Base-by-base conservation (phyloP, 2,888 invertebrate species). In the Euplexia lucipara region DNA sequence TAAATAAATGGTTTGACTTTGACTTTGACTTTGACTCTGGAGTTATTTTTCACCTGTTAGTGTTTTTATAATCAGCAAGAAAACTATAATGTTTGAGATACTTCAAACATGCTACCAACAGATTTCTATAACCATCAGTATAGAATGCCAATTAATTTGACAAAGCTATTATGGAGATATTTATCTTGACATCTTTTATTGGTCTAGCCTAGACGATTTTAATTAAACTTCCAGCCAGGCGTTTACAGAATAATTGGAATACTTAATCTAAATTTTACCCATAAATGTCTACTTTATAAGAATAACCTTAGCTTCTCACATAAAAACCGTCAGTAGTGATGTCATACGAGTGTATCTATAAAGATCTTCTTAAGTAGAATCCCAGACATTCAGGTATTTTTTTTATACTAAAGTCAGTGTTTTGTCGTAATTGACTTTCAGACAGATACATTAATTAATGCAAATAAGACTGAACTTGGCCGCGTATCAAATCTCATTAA, bases 401-500 rank as follows among this genome's bases (percentile, higher is more conserved):
- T 45, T 48, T 45, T 22, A 42, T 34, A 35, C 4, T 37, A 53
- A 56, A 56, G 5, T 5, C 26, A 22, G 35, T 74, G 26, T 61
- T 70, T 71, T 54, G 47, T 57, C 14, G 44, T 37, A 54, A 77
- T 75, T 64, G 62, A 49, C 44, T 32, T 75, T 61, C 35, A 76
- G 61, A 65, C 51, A 65, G 48, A 54, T 22, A 47, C 54, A 64
- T 73, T 64, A 51, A 67, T 75, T 75, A 78, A 56, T 54, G 51
- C 45, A 61, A 77, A 75, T 79, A 56, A 75, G 44, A 56, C 42
- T 78, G 70, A 71, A 71, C 79, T 75, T 78, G 66, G 64, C 65
- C 65, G 54, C n/a, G 49, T 60, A 63, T 79, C 51, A 70, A 60
- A 65, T 66, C 32, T 61, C 58, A 59, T 78, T 66, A 69, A 60